Conservation (phyloP, 1,140 invertebrate genomes). For the Octopus bimaculoides region DNA sequence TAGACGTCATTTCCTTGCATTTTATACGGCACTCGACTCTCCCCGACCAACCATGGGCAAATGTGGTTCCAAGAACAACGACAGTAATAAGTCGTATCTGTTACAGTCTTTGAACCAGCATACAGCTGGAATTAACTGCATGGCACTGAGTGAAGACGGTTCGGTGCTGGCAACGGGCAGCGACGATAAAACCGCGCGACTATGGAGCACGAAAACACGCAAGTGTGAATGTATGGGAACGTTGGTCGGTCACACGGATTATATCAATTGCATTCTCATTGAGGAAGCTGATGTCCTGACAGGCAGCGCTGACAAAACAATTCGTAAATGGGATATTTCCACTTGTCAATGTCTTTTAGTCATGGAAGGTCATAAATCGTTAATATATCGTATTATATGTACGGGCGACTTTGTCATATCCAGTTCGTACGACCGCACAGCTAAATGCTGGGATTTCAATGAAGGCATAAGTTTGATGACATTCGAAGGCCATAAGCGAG, state of each 20-base stretch:
- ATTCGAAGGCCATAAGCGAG: slow-evolving; percentile 60
- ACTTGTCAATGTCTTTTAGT: slow-evolving; percentile 59
- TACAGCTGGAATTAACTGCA: slow-evolving; percentile 60
- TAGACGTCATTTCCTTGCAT: too few relatives aligned
- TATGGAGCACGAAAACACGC: slow-evolving; percentile 61
- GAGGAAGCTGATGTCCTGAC: slow-evolving; percentile 61
- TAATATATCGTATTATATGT: slow-evolving; percentile 61
- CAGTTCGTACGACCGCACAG: slow-evolving; percentile 61
- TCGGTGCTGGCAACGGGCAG: slow-evolving; percentile 62
- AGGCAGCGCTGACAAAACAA: slow-evolving; percentile 61
- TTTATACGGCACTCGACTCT: too few relatives aligned
- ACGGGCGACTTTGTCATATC: slow-evolving; percentile 62
- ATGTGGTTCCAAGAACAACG: slow-evolving; percentile 42
- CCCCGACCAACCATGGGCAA: slow-evolving; percentile 38
- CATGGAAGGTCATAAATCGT: slow-evolving; percentile 58
- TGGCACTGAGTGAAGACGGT: slow-evolving; percentile 62
- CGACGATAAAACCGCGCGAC: slow-evolving; percentile 59
- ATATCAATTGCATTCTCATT: slow-evolving; percentile 61
- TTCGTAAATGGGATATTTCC: slow-evolving; percentile 63
- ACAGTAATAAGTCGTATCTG: slow-evolving; percentile 32
- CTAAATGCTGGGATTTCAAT: slow-evolving; percentile 62
- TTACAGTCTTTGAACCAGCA: slow-evolving; percentile 55
- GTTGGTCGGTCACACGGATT: slow-evolving; percentile 59
- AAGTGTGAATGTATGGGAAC: slow-evolving; percentile 61
- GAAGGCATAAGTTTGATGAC: slow-evolving; percentile 53